phyloP scores from a whole-genome alignment of 2,797 vertebrate genomes.

The Lophius americanus region DNA sequence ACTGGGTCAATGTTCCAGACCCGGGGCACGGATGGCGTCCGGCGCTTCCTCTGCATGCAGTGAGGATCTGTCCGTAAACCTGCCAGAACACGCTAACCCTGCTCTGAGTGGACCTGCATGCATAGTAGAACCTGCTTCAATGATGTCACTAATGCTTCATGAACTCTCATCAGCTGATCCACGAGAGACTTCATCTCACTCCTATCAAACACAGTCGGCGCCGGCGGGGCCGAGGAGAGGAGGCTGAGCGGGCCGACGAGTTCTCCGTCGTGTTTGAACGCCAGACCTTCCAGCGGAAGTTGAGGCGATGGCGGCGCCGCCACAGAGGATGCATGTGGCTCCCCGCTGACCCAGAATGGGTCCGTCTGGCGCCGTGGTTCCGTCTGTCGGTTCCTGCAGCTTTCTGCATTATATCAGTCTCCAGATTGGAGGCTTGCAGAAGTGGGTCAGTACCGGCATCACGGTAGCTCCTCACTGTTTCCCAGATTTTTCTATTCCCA shows the following conservation, averaged over 20 bases:
- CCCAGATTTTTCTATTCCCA: slow-evolving; percentile 67
- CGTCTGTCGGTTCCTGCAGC: slow-evolving; percentile 47
- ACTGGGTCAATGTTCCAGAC: slow-evolving; percentile 74
- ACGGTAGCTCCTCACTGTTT: slow-evolving; percentile 55
- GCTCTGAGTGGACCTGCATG: slow-evolving; percentile 60
- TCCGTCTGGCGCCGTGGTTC: slow-evolving; percentile 39
- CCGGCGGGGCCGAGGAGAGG: slow-evolving; percentile 13
- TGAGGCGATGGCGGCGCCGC: slow-evolving; percentile 44
- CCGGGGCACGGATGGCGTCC: slow-evolving; percentile 65
- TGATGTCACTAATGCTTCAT: slow-evolving; percentile 74
- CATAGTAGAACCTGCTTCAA: slow-evolving; percentile 66
- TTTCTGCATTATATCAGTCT: slow-evolving; percentile 68
- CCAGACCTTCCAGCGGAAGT: slow-evolving; percentile 30
- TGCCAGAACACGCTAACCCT: slow-evolving; percentile 39
- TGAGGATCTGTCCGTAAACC: slow-evolving; percentile 39
- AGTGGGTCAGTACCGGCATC: slow-evolving; percentile 78
- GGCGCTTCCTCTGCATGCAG: slow-evolving; percentile 7
- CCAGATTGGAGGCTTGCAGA: slow-evolving; percentile 76
- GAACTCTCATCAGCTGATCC: slow-evolving; percentile 67
- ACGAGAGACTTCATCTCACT: slow-evolving; percentile 50
- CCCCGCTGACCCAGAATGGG: slow-evolving; percentile 13
- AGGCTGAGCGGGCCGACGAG: slow-evolving; percentile 20
- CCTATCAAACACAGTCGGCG: neutral
- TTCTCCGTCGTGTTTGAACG: slow-evolving; percentile 38
- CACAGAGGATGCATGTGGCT: slow-evolving; percentile 10